These are phyloP conservation scores for Malurus alboscapulatus DNA, from an alignment of 2,113 vertebrate genomes.

Conservation along the genomic window DNA sequence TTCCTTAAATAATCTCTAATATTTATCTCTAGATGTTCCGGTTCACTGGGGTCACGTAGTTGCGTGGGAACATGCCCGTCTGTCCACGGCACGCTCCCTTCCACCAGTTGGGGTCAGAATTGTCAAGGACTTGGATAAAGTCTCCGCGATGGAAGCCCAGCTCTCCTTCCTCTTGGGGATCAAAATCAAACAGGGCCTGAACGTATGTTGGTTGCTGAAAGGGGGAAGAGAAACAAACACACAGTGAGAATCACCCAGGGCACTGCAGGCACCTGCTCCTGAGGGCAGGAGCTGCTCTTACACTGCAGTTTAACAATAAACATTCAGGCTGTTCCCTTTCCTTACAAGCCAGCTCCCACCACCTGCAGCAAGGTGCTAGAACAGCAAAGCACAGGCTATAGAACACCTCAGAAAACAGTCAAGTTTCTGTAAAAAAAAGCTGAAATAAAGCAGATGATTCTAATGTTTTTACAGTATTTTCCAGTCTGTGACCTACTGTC, in stretches of 20 bases:
- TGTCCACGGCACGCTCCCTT: conserved; percentile 96
- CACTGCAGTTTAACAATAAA: not conserved
- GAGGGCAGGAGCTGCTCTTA: not conserved
- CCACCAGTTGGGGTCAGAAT: conserved; percentile 99
- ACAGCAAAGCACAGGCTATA: not conserved
- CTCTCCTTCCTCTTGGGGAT: conserved; percentile 98
- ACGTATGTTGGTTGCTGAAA: conserved; percentile 89
- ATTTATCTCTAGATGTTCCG: conserved; percentile 89
- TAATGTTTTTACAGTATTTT: not conserved
- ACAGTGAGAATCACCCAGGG: not conserved
- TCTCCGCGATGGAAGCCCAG: conserved; percentile 96
- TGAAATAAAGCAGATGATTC: not conserved
- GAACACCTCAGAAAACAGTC: not conserved
- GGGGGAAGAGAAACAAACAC: not conserved
- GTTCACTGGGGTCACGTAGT: conserved; percentile 96
- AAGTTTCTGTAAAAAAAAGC: not conserved
- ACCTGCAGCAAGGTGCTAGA: not conserved
- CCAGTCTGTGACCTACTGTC: not conserved
- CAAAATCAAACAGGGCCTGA: conserved; percentile 98
- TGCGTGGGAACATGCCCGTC: conserved; percentile 99
- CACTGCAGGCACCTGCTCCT: not conserved
- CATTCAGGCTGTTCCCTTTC: not conserved
- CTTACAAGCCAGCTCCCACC: not conserved
- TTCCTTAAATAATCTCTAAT: conserved; percentile 78
- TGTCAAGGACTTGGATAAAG: conserved; percentile 99